Evolutionary conservation across 1,140 invertebrate species (phyloP).

Genomic region (Temnothorax longispinosus): DNA sequence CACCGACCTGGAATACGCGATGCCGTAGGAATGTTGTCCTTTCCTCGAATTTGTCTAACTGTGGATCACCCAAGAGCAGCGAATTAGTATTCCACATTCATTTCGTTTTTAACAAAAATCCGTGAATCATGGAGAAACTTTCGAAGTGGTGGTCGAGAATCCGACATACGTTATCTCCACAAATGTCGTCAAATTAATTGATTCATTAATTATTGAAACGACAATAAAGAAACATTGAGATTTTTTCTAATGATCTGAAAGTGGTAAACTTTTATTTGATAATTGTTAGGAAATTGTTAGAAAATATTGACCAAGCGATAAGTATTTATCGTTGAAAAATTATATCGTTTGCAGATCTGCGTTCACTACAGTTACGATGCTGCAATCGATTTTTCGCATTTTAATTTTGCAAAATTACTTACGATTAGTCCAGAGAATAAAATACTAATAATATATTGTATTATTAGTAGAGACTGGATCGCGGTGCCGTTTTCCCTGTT

Average conservation of each 20-base stretch:
- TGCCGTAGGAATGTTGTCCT: conserved; percentile 55
- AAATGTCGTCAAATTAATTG: not conserved
- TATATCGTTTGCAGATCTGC: not conserved
- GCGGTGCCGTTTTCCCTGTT: too few relatives aligned
- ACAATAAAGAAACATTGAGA: not conserved
- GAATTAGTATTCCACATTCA: conserved; percentile 30
- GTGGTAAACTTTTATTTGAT: not conserved
- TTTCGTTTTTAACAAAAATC: not conserved
- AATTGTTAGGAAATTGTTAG: not conserved
- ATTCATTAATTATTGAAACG: not conserved
- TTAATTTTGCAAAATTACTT: not conserved
- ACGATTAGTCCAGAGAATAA: too few relatives aligned
- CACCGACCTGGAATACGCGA: conserved; percentile 12
- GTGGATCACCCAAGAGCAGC: not conserved
- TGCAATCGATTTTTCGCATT: not conserved
- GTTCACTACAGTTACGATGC: not conserved
- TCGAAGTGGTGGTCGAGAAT: not conserved
- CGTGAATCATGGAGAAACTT: not conserved
- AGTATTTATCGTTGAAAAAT: not conserved
- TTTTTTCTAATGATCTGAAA: not conserved
- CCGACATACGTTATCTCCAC: not conserved
- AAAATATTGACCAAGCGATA: not conserved
- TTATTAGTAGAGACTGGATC: too few relatives aligned
- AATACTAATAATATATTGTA: too few relatives aligned
- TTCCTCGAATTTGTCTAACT: conserved; percentile 55